A percentile compares a stretch with the other conserved stretches of the same genome.
These are phyloP conservation scores for Petrocephalus schoutedeni DNA, from an alignment of 2,797 vertebrate species.

Conservation along the genomic window DNA sequence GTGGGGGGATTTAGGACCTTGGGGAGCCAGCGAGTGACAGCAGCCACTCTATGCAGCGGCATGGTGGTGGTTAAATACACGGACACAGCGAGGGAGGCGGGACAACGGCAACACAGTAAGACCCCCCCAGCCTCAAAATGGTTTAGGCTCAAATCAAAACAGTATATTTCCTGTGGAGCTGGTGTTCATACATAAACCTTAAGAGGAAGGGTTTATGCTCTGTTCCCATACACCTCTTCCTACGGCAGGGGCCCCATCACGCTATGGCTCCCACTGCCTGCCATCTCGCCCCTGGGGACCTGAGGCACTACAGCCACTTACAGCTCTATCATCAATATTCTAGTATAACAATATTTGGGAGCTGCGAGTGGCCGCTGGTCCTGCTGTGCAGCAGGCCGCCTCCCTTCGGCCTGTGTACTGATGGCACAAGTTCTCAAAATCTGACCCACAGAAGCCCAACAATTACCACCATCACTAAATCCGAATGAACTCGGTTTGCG, in stretches of 20 bases:
- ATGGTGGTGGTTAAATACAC: background rate
- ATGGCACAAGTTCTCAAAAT: background rate
- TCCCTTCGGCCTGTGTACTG: background rate
- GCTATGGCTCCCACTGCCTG: background rate
- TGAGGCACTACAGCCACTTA: background rate
- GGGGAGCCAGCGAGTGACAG: background rate
- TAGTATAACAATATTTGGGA: background rate
- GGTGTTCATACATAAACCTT: background rate
- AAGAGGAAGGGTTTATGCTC: background rate
- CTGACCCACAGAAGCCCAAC: background rate
- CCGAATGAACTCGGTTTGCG: background rate
- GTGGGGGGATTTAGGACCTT: background rate
- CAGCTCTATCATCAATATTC: background rate
- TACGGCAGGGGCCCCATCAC: background rate
- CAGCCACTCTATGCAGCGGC: background rate
- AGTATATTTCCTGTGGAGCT: background rate
- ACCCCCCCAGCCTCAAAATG: background rate
- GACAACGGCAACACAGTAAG: background rate
- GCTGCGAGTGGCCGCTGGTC: background rate
- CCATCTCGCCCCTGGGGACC: background rate
- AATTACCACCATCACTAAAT: background rate
- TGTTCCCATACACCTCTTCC: background rate
- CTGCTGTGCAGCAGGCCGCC: background rate
- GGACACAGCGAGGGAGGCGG: background rate
- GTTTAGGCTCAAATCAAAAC: background rate